Base-by-base conservation (phyloP, 1,140 invertebrate species). In the Akabosia matsudoensis region DNA sequence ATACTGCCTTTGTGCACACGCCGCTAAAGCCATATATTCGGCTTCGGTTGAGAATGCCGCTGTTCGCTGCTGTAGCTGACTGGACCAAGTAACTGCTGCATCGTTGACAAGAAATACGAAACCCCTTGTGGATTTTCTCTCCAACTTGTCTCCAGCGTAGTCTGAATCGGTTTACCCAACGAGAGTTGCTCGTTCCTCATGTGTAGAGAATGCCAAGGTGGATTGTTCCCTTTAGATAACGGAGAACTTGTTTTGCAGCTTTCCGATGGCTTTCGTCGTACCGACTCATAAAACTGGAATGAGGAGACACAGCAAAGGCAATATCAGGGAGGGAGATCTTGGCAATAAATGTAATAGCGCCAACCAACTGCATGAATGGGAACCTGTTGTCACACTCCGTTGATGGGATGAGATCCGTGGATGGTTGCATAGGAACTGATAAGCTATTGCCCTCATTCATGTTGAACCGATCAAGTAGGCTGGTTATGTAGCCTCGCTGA, bases 271-370 rank as follows among this genome's bases (percentile, higher is more conserved):
- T 37, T 61, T 75, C 10, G 31, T 52, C 70, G 76, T 82, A 84
- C 76, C 78, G 82, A 61, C 82, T 83, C 76, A 85, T 84, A 76
- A 85, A 87, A 78, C 86, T 85, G 73, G 84, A 85, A n/a, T 87
- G 77, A 51, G 79, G 83, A 78, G 82, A 84, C 0, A 87, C 84
- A 33, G 85, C 81, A 82, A 79, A 86, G 0, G 84, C 76, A 28
- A 88, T 85, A 79, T 87, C 87, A 67, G 86, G 87, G 30, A 86
- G 73, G 18, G 85, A 86, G 0, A 80, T 77, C n/a, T 84, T 76
- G 16, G 83, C 71, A 14, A 87, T 72, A 80, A 87, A 87, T 81
- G 86, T 83, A 16, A 88, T 77, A 16, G 80, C 79, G 28, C 84
- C 84, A 30, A 86, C 73, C 79, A 83, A 81, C 80, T 85, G 34